Percentiles rank a stretch among this genome's conserved stretches.
Conservation (phyloP, 2,888 invertebrate species). For the Carpatolechia fugitivella region DNA sequence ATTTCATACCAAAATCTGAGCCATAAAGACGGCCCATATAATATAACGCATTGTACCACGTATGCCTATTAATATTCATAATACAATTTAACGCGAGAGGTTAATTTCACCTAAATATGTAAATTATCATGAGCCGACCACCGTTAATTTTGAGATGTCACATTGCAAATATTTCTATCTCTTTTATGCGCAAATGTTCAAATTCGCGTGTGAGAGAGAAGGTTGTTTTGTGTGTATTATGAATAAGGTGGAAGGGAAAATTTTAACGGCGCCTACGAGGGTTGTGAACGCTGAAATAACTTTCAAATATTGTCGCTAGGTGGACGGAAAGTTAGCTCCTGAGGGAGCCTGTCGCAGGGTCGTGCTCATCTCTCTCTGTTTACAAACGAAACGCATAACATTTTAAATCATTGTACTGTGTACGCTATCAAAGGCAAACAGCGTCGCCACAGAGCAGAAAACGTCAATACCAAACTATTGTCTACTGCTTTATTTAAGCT, state of each 20-base stretch:
- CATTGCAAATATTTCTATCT: constrained; percentile 65
- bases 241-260: constrained; percentile 77
- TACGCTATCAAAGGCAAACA: constrained; percentile 36
- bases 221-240: constrained; percentile 61
- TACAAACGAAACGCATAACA: constrained; percentile 75
- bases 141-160: constrained; percentile 76
- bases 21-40: constrained; percentile 59
- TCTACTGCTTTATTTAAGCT: constrained; percentile 12
- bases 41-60: constrained; percentile 55
- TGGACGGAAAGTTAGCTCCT: constrained; percentile 77
- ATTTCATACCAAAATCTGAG: constrained; percentile 54
- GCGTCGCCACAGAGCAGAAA: constrained; percentile 28
- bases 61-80: constrained; percentile 77
- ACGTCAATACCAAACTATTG: neutral
- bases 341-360: constrained; percentile 69
- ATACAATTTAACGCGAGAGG: constrained; percentile 78
- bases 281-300: constrained; percentile 79
- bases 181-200: constrained; percentile 32
- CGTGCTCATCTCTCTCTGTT: constrained; percentile 67
- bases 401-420: constrained; percentile 58
- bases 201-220: constrained; percentile 41
- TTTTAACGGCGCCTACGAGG: constrained; percentile 80
- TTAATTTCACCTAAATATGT: constrained; percentile 81
- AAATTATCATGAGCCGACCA: constrained; percentile 80
- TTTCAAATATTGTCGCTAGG: constrained; percentile 80